These are phyloP conservation scores for Chironomus striatipennis DNA, from an alignment of 1,140 invertebrate genomes.

Conservation along the genomic window DNA sequence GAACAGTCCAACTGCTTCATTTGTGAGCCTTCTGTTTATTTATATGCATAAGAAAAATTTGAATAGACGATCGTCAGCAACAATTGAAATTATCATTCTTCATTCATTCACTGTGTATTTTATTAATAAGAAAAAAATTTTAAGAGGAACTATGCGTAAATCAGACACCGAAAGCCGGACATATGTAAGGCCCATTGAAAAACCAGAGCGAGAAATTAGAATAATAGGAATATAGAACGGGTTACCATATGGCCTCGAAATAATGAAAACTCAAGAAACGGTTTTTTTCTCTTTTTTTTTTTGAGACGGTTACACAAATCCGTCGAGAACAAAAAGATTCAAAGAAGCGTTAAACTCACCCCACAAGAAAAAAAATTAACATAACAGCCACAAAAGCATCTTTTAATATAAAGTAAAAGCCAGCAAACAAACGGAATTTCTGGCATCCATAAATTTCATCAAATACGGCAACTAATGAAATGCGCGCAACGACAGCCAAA, in stretches of 20 bases:
- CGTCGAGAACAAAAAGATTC: background rate
- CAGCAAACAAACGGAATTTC: background rate
- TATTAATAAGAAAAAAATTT: too few relatives aligned
- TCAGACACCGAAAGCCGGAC: background rate
- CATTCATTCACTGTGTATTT: background rate
- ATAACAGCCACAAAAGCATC: background rate
- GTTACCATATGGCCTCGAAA: constrained; percentile 17
- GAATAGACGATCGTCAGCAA: background rate
- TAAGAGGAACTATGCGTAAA: too few relatives aligned
- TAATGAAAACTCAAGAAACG: background rate
- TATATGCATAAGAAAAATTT: too few relatives aligned
- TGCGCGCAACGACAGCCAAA: background rate
- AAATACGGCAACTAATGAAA: too few relatives aligned
- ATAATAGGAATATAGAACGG: constrained; percentile 6
- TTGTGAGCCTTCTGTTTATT: constrained; percentile 7
- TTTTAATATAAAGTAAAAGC: background rate
- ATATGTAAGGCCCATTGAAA: constrained; percentile 10
- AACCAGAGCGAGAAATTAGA: constrained; percentile 16
- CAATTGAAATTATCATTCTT: background rate
- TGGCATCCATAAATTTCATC: constrained; percentile 10
- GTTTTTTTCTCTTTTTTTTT: too few relatives aligned
- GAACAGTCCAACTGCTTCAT: constrained; percentile 1
- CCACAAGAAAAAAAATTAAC: constrained; percentile 11
- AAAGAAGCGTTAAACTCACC: background rate
- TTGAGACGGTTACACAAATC: background rate